Conservation (phyloP, 2,113 vertebrate genomes). For the Ammodytes dubius region DNA sequence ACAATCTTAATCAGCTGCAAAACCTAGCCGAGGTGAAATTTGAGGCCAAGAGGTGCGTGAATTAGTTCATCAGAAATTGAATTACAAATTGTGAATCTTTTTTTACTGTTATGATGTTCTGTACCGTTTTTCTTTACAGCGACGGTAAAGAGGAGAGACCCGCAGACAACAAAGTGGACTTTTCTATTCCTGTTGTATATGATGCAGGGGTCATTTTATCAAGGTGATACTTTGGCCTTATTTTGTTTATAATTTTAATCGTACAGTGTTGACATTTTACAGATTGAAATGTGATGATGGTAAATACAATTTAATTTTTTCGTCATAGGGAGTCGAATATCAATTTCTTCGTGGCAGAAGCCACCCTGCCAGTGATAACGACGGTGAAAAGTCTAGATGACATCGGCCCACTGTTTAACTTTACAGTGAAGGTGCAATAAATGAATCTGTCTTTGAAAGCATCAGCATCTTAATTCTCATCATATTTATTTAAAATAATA, state of each 20-base stretch:
- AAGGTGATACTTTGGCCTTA: conserved; percentile 75
- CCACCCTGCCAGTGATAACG: conserved; percentile 75
- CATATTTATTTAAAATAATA: background rate
- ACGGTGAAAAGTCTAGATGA: conserved; percentile 86
- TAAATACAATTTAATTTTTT: conserved; percentile 3
- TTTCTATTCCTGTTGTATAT: conserved; percentile 87
- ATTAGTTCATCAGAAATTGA: background rate
- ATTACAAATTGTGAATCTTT: background rate
- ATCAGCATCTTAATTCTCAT: background rate
- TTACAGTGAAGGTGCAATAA: conserved; percentile 88
- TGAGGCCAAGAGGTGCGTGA: conserved; percentile 86
- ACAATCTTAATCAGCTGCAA: conserved; percentile 87
- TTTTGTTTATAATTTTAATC: background rate
- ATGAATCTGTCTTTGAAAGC: conserved; percentile 25
- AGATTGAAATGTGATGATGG: background rate
- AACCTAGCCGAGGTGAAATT: conserved; percentile 85
- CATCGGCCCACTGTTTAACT: conserved; percentile 91
- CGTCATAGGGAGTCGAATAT: conserved; percentile 87
- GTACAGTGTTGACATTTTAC: background rate
- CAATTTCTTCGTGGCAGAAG: conserved; percentile 90
- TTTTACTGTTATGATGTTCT: background rate
- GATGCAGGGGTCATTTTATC: conserved; percentile 90
- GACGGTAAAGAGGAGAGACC: conserved; percentile 87
- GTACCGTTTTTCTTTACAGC: conserved; percentile 71
- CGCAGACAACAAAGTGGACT: conserved; percentile 84